Evolutionary conservation across 2,113 vertebrate genomes (phyloP).

Genomic region (Carollia perspicillata): DNA sequence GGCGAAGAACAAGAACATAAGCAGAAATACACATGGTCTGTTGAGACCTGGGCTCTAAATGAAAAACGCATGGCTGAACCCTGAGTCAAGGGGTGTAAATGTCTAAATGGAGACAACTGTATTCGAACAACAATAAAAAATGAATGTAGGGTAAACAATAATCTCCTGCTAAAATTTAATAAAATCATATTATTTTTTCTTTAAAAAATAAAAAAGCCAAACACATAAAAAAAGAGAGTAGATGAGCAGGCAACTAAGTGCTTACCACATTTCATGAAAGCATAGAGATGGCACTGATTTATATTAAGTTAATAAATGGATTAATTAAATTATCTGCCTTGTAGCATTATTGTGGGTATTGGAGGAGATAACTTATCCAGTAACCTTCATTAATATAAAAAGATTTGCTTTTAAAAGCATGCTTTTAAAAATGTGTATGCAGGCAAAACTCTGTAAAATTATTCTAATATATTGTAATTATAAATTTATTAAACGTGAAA

Average conservation of each 20-base stretch:
- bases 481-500: not conserved
- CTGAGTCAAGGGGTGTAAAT: not conserved
- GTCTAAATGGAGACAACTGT: too few relatives aligned
- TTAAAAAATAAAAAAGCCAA: not conserved
- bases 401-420: not conserved
- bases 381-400: not conserved
- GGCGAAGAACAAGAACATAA: not conserved
- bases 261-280: not conserved
- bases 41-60: not conserved
- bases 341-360: not conserved
- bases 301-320: not conserved
- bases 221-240: too few relatives aligned
- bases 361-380: not conserved
- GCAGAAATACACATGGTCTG: not conserved
- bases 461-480: not conserved
- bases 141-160: not conserved
- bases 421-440: not conserved
- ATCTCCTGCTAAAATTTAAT: not conserved
- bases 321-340: not conserved
- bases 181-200: not conserved
- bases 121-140: too few relatives aligned
- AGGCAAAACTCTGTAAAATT: not conserved
- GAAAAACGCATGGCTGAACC: not conserved
- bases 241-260: not conserved
- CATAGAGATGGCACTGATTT: not conserved